Evolutionary conservation across 2,888 invertebrate species (phyloP).

Genomic region (Pyralis farinalis): DNA sequence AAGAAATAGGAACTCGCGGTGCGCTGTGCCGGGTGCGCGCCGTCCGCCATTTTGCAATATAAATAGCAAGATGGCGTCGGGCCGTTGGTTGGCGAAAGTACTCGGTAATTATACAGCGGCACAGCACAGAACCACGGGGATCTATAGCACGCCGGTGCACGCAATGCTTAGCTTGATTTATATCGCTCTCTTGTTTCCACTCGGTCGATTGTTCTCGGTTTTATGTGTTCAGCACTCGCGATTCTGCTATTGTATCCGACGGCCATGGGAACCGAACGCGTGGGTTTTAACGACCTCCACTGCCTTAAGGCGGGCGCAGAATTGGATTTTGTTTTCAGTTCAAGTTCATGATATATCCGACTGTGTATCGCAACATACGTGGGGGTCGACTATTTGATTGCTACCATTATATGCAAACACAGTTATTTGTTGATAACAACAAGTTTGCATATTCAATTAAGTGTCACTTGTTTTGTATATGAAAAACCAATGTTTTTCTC

Average conservation of each 20-base stretch:
- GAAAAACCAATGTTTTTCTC: not conserved
- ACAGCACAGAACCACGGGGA: constrained; percentile 67
- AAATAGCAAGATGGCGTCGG: constrained; percentile 77
- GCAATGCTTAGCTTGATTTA: constrained; percentile 77
- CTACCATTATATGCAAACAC: constrained; percentile 3
- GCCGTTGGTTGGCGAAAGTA: constrained; percentile 75
- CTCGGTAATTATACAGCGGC: constrained; percentile 71
- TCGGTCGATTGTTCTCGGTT: constrained; percentile 69
- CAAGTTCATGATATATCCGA: constrained; percentile 38
- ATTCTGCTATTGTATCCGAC: constrained; percentile 68
- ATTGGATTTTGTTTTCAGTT: constrained; percentile 37
- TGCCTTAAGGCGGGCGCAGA: constrained; percentile 31
- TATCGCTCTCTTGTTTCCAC: constrained; percentile 73
- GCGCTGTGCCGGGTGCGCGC: too few species aligned
- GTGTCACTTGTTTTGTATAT: not conserved
- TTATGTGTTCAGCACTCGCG: constrained; percentile 58
- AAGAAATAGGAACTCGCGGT: constrained; percentile 68
- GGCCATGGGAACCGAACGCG: constrained; percentile 61
- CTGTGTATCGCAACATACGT: constrained; percentile 7
- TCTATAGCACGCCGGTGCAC: constrained; percentile 70
- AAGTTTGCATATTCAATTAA: not conserved
- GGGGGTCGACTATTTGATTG: constrained; percentile 1
- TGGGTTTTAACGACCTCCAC: constrained; percentile 58
- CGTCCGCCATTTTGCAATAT: constrained; percentile 76
- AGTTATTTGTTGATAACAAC: not conserved